These are phyloP conservation scores for Drosophila neonasuta DNA, from an alignment of 2,888 invertebrate genomes.

Conservation along the genomic window DNA sequence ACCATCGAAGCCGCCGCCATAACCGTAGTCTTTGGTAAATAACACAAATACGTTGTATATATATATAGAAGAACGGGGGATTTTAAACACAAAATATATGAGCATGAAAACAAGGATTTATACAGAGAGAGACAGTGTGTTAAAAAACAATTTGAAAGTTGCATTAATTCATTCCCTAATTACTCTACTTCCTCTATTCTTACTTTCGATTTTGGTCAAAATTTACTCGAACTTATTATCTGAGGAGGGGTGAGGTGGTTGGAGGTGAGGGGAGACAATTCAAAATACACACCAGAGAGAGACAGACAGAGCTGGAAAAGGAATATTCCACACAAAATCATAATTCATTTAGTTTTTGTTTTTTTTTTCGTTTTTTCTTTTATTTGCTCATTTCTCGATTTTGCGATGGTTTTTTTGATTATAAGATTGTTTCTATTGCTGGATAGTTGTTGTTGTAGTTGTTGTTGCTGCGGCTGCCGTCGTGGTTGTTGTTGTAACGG, in stretches of 20 bases:
- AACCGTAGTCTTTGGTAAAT: slow-evolving; percentile 85
- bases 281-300: slow-evolving; percentile 65
- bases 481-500: slow-evolving; percentile 28
- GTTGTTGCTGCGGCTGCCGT: slow-evolving; percentile 21
- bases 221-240: slow-evolving; percentile 38
- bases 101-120: slow-evolving; percentile 31
- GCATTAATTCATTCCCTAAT: slow-evolving; percentile 1
- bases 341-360: slow-evolving; percentile 37
- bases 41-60: background rate
- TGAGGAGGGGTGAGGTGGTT: background rate
- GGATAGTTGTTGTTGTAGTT: slow-evolving; percentile 45
- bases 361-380: slow-evolving; percentile 70
- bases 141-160: slow-evolving; percentile 2
- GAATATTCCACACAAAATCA: slow-evolving; percentile 62
- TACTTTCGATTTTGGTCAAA: slow-evolving; percentile 64
- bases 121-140: background rate
- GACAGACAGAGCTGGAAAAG: slow-evolving; percentile 57
- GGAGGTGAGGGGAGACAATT: slow-evolving; percentile 72
- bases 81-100: slow-evolving; percentile 57
- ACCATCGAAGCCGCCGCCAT: slow-evolving; percentile 84
- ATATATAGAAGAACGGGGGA: slow-evolving; percentile 7
- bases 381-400: slow-evolving; percentile 77
- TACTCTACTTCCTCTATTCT: slow-evolving; percentile 20
- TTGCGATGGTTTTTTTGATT: slow-evolving; percentile 64
- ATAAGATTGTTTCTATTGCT: slow-evolving; percentile 62